Evolutionary conservation across 2,888 invertebrate genomes (phyloP).

Genomic region (Calephelis perditalis): DNA sequence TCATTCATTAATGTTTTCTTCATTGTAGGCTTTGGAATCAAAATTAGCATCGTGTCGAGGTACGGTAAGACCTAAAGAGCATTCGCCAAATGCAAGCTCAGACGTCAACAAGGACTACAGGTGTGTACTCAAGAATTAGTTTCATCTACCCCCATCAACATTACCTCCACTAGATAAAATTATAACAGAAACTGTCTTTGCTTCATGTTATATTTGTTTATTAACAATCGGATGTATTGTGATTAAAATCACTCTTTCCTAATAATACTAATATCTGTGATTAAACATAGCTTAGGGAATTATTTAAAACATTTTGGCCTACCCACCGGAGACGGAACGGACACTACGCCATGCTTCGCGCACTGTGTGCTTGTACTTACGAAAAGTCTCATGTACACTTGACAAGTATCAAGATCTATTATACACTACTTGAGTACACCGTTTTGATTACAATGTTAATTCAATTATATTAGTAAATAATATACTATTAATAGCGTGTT

Average conservation of each 20-base stretch:
- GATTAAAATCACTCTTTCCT: slow-evolving; percentile 61
- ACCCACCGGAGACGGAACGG: slow-evolving; percentile 51
- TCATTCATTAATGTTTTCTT: slow-evolving; percentile 73
- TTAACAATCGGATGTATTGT: slow-evolving; percentile 43
- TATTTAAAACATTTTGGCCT: slow-evolving; percentile 50
- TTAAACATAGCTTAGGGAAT: slow-evolving; percentile 55
- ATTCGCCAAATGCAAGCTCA: slow-evolving; percentile 67
- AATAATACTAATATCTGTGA: slow-evolving; percentile 69
- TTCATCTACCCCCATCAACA: slow-evolving; percentile 31
- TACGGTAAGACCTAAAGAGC: slow-evolving; percentile 76
- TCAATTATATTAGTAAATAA: not conserved
- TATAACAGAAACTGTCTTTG: slow-evolving; percentile 24
- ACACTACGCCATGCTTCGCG: slow-evolving; percentile 39
- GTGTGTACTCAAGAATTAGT: slow-evolving; percentile 75
- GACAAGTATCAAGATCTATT: slow-evolving; percentile 9
- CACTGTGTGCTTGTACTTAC: slow-evolving; percentile 30
- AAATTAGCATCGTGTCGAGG: slow-evolving; percentile 82
- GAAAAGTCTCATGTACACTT: slow-evolving; percentile 12
- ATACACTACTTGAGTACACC: not conserved
- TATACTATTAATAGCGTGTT: not conserved
- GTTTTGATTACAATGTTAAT: not conserved
- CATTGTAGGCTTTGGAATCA: slow-evolving; percentile 83
- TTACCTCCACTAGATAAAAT: slow-evolving; percentile 31
- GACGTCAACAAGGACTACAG: slow-evolving; percentile 78
- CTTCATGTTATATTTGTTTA: slow-evolving; percentile 35